phyloP scores from a whole-genome alignment of 2,888 invertebrate genomes.

The Macrophya alboannulata region DNA sequence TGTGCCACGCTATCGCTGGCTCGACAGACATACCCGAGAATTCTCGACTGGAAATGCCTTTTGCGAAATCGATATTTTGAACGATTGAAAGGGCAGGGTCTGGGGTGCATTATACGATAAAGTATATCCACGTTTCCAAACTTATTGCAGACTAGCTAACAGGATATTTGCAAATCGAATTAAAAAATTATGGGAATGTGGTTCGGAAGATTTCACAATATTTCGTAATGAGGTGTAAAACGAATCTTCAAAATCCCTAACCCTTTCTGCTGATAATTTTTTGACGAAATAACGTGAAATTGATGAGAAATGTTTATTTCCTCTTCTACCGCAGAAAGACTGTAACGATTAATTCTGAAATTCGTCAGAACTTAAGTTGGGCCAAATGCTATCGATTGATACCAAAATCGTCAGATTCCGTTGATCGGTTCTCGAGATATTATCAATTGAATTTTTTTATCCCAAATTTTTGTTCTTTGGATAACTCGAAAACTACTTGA shows the following conservation, averaged over 20 bases:
- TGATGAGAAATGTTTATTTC: too few species aligned
- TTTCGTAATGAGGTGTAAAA: background rate
- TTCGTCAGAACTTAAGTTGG: too few species aligned
- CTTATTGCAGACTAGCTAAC: background rate
- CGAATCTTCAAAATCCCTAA: background rate
- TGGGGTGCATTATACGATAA: slow-evolving; percentile 11
- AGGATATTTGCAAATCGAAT: background rate
- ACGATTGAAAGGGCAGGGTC: slow-evolving; percentile 8
- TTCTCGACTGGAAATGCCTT: background rate
- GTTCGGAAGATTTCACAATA: background rate
- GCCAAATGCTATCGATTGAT: too few species aligned
- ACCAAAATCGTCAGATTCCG: too few species aligned
- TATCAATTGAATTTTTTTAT: too few species aligned
- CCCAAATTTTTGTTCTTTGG: too few species aligned
- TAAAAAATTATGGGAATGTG: background rate
- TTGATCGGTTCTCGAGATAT: too few species aligned
- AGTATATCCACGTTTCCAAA: slow-evolving; percentile 16
- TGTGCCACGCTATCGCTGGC: slow-evolving; percentile 13
- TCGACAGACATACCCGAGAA: background rate
- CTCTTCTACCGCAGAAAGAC: too few species aligned
- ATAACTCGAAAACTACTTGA: too few species aligned
- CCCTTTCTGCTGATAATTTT: background rate
- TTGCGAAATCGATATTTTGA: slow-evolving; percentile 16
- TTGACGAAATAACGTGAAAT: background rate
- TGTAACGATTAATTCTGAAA: too few species aligned